phyloP scores from a whole-genome alignment of 2,797 vertebrate genomes.

The Cygnus olor region DNA sequence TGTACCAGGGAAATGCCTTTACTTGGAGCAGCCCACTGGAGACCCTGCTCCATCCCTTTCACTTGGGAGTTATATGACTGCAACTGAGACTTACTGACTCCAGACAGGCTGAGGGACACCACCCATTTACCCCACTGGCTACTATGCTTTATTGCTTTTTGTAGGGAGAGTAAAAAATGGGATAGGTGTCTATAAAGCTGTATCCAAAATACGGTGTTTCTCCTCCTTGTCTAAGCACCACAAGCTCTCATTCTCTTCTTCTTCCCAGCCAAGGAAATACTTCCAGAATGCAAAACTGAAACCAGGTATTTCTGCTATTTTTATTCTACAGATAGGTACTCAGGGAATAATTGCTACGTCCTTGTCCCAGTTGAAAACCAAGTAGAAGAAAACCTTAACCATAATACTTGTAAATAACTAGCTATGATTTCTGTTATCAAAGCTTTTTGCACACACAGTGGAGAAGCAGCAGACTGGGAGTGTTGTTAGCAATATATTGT shows the following conservation, averaged over 20 bases:
- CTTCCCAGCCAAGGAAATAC: not conserved
- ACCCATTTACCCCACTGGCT: not conserved
- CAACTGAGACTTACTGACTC: not conserved
- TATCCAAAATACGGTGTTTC: not conserved
- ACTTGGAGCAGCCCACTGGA: not conserved
- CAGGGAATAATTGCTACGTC: not conserved
- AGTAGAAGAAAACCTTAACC: not conserved
- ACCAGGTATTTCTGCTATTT: slow-evolving; percentile 1
- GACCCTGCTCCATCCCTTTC: not conserved
- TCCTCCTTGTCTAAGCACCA: not conserved
- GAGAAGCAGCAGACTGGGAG: slow-evolving; percentile 44
- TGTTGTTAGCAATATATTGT: slow-evolving; percentile 43
- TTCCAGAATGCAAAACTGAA: not conserved
- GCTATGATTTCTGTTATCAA: slow-evolving; percentile 45
- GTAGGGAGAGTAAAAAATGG: not conserved
- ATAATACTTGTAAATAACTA: slow-evolving; percentile 18
- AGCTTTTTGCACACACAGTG: not conserved
- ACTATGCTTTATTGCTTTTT: not conserved
- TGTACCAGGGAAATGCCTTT: not conserved
- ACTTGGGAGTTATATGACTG: not conserved
- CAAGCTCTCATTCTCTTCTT: not conserved
- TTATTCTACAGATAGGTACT: not conserved
- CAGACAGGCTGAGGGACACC: not conserved
- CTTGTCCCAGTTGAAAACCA: slow-evolving; percentile 11
- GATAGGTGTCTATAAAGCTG: accelerated